A percentile compares a stretch with the other conserved stretches of the same genome.
These are phyloP conservation scores for Sus cebifrons DNA, from an alignment of 2,797 vertebrate species.

Conservation along the genomic window DNA sequence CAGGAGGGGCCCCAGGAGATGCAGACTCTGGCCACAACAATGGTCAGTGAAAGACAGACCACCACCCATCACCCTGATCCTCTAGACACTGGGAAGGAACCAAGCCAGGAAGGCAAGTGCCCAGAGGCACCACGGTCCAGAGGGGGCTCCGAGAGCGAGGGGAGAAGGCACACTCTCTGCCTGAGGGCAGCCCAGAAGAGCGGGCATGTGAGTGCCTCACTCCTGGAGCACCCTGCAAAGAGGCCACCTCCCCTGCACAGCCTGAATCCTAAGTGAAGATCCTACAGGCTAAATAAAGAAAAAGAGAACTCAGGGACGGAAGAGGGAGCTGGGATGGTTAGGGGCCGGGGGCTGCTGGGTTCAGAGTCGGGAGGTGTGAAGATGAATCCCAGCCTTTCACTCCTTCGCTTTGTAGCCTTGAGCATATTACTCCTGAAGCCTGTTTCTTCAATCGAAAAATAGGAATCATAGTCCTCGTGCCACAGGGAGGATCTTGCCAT, in stretches of 20 bases:
- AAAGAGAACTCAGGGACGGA: rapidly evolving
- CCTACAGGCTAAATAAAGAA: neutral
- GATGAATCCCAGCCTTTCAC: neutral
- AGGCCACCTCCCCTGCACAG: too few species aligned
- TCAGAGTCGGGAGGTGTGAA: neutral
- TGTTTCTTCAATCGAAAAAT: constrained; percentile 17
- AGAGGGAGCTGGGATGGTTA: neutral
- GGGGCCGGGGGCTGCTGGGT: too few species aligned
- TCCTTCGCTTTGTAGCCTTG: neutral
- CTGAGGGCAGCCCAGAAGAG: neutral
- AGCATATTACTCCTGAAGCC: neutral
- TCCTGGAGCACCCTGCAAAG: neutral
- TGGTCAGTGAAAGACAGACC: neutral
- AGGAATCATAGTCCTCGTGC: neutral
- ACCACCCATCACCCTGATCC: too few species aligned
- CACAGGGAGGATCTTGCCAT: neutral
- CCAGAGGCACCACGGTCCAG: neutral
- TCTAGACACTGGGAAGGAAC: neutral
- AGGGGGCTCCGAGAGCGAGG: neutral
- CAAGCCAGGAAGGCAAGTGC: neutral
- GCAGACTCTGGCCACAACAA: neutral
- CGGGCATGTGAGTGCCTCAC: too few species aligned
- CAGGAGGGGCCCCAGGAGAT: neutral
- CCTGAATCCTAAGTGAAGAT: neutral
- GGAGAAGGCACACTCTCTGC: too few species aligned